These are phyloP conservation scores for Cerceris ruficornis DNA, from an alignment of 2,888 invertebrate genomes.

Conservation along the genomic window DNA sequence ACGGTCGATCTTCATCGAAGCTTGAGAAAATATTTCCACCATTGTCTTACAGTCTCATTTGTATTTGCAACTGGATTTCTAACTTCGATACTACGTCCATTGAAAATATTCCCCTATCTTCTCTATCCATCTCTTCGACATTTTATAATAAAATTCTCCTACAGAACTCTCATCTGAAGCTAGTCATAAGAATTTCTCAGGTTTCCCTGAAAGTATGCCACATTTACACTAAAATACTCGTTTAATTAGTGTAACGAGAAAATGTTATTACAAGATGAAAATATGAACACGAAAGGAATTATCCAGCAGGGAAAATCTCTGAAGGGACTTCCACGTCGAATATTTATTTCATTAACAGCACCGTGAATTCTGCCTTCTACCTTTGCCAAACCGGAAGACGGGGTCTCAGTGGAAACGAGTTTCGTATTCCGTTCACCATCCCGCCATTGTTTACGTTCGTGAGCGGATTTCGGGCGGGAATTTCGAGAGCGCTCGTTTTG, in stretches of 20 bases:
- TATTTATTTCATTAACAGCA: too few relatives aligned
- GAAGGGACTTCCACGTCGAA: too few relatives aligned
- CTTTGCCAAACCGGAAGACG: background rate
- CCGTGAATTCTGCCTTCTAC: background rate
- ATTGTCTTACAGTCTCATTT: conserved; percentile 1
- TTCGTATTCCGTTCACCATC: conserved; percentile 30
- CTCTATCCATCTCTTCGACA: background rate
- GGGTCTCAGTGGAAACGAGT: background rate
- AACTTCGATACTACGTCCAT: background rate
- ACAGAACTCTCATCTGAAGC: too few relatives aligned
- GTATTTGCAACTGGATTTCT: background rate
- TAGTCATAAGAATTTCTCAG: too few relatives aligned
- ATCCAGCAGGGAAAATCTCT: too few relatives aligned
- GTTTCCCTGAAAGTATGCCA: too few relatives aligned
- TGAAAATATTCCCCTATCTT: background rate
- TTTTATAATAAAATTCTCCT: background rate
- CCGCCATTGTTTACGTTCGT: conserved; percentile 36
- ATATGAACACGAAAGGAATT: too few relatives aligned
- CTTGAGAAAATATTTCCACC: conserved; percentile 7
- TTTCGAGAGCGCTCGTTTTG: conserved; percentile 23
- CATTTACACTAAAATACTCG: too few relatives aligned
- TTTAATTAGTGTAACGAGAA: too few relatives aligned
- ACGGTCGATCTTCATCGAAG: conserved; percentile 40
- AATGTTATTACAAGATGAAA: too few relatives aligned
- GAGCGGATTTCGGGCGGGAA: conserved; percentile 27